Percentiles rank a stretch among this genome's conserved stretches.
phyloP scores from a whole-genome alignment of 2,888 invertebrate species.

The Ormyrus rosae region DNA sequence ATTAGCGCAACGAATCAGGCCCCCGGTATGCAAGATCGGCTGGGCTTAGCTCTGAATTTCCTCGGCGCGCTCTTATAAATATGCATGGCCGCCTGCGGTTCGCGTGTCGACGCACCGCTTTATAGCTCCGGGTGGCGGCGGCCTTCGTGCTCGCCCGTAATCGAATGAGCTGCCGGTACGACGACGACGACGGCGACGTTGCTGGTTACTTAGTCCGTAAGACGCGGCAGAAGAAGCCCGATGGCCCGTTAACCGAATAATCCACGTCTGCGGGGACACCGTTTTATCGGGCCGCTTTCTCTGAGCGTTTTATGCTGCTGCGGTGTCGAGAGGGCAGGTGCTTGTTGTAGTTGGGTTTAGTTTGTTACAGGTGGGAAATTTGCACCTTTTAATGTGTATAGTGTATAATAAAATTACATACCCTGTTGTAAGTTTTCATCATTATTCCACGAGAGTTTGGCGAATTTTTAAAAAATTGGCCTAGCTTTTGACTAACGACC shows the following conservation, averaged over 20 bases:
- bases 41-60: neutral
- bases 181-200: neutral
- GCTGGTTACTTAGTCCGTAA: neutral
- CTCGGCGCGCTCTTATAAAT: slow-evolving; percentile 42
- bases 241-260: slow-evolving; percentile 52
- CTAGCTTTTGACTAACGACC: too few relatives aligned
- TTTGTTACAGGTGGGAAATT: too few relatives aligned
- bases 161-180: slow-evolving; percentile 39
- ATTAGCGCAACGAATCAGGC: too few relatives aligned
- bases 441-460: too few relatives aligned
- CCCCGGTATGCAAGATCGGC: too few relatives aligned
- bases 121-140: slow-evolving; percentile 25
- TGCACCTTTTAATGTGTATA: too few relatives aligned
- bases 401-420: too few relatives aligned
- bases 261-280: slow-evolving; percentile 32
- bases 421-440: too few relatives aligned
- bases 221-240: neutral
- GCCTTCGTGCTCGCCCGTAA: slow-evolving; percentile 28
- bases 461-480: too few relatives aligned
- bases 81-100: slow-evolving; percentile 28
- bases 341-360: too few relatives aligned
- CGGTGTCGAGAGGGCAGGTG: neutral
- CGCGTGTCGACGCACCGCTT: slow-evolving; percentile 13
- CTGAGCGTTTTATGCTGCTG: neutral
- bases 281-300: slow-evolving; percentile 22